Conservation (phyloP, 2,888 invertebrate genomes). For the Lithophane leautieri region DNA sequence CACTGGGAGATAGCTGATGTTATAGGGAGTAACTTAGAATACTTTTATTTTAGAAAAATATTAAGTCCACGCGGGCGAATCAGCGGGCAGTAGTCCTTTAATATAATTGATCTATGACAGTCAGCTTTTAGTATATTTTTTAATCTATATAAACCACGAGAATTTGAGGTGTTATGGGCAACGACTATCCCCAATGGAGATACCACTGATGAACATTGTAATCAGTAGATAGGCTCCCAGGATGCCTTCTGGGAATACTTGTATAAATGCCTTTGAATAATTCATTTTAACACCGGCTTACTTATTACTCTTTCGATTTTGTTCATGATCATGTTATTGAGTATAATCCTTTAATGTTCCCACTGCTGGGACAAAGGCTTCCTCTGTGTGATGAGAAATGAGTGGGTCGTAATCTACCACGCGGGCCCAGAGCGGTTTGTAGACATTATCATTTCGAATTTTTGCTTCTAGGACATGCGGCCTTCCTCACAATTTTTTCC, state of each 20-base stretch:
- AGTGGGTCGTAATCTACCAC: too few relatives aligned
- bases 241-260: conserved; percentile 21
- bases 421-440: too few relatives aligned
- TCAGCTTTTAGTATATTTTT: background rate
- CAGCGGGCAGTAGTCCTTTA: background rate
- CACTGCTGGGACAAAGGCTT: too few relatives aligned
- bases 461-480: too few relatives aligned
- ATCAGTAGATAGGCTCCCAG: conserved; percentile 34
- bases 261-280: conserved; percentile 28
- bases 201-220: conserved; percentile 37
- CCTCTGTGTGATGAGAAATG: too few relatives aligned
- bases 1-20: too few relatives aligned
- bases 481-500: too few relatives aligned
- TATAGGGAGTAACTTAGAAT: too few relatives aligned
- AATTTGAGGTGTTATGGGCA: background rate
- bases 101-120: background rate
- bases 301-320: conserved; percentile 11
- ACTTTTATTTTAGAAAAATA: too few relatives aligned
- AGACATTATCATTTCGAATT: too few relatives aligned
- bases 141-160: background rate
- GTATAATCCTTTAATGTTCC: too few relatives aligned
- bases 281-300: conserved; percentile 31
- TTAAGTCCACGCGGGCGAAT: too few relatives aligned
- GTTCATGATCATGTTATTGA: background rate
- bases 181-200: conserved; percentile 1